Evolutionary conservation across 2,113 vertebrate species (phyloP).

Genomic region (Cairina moschata): DNA sequence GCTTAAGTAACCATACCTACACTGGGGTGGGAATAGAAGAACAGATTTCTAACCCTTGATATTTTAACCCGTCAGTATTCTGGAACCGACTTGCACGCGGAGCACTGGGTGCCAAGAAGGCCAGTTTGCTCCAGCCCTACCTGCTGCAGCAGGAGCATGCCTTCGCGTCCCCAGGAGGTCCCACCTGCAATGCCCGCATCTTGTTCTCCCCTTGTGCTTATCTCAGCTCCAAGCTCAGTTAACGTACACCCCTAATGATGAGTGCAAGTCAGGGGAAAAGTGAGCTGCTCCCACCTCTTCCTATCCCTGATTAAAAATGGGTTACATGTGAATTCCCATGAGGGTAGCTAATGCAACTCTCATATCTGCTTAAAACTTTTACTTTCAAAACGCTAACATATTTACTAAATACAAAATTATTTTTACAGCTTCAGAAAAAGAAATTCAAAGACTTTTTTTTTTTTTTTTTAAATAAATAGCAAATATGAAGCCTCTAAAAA

Average conservation of each 20-base stretch:
- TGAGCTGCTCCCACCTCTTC: not conserved
- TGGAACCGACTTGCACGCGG: not conserved
- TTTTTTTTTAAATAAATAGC: not conserved
- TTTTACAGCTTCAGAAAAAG: not conserved
- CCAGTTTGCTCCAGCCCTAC: not conserved
- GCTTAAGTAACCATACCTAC: not conserved
- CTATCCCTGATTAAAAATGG: not conserved
- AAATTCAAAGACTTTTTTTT: not conserved
- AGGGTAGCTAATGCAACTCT: not conserved
- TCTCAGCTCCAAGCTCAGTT: not conserved
- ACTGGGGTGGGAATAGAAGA: not conserved
- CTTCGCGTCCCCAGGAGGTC: not conserved
- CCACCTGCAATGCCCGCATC: not conserved
- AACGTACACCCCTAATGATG: rapidly evolving
- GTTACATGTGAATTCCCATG: not conserved
- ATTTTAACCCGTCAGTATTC: not conserved
- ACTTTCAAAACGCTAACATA: not conserved
- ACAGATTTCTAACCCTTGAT: not conserved
- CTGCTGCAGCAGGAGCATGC: not conserved
- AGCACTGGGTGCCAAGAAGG: not conserved
- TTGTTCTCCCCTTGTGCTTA: not conserved
- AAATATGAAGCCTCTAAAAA: not conserved
- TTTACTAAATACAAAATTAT: not conserved
- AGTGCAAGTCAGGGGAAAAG: too few species aligned
- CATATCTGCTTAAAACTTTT: not conserved